Evolutionary conservation across 2,888 invertebrate species (phyloP).

Genomic region (Therioaphis trifolii): DNA sequence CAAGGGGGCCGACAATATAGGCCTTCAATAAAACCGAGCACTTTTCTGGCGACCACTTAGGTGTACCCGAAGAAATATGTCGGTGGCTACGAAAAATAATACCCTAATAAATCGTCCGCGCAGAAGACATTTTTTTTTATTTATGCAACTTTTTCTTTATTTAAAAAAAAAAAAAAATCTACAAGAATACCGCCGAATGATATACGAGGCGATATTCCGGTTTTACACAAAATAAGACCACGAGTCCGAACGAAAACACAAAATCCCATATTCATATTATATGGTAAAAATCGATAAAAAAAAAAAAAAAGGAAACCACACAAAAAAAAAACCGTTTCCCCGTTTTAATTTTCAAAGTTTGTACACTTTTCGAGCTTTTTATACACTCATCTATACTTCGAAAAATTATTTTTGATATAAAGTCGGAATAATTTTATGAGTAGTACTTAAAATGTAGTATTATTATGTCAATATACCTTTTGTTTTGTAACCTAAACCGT

Average conservation of each 20-base stretch:
- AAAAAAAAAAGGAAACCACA: too few species aligned
- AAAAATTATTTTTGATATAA: too few species aligned
- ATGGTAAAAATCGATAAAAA: not conserved
- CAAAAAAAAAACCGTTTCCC: too few species aligned
- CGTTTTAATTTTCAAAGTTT: too few species aligned
- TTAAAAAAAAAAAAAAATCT: constrained; percentile 13
- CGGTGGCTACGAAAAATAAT: constrained; percentile 23
- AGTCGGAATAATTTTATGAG: too few species aligned
- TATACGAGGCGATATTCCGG: constrained; percentile 25
- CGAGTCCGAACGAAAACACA: constrained; percentile 16
- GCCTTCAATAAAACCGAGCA: constrained; percentile 48
- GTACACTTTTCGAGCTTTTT: too few species aligned
- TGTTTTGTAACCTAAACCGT: too few species aligned
- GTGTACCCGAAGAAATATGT: constrained; percentile 30
- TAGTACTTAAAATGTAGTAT: too few species aligned
- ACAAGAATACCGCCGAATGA: constrained; percentile 46
- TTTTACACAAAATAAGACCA: constrained; percentile 24
- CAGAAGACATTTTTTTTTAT: constrained; percentile 50
- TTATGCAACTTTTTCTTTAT: constrained; percentile 26
- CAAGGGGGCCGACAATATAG: not conserved
- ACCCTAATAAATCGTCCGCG: constrained; percentile 50
- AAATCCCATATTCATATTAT: not conserved
- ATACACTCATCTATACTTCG: too few species aligned
- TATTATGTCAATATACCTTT: too few species aligned
- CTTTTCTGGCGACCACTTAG: constrained; percentile 53